Evolutionary conservation across 1,140 invertebrate species (phyloP).

Genomic region (Drosophila mayri): DNA sequence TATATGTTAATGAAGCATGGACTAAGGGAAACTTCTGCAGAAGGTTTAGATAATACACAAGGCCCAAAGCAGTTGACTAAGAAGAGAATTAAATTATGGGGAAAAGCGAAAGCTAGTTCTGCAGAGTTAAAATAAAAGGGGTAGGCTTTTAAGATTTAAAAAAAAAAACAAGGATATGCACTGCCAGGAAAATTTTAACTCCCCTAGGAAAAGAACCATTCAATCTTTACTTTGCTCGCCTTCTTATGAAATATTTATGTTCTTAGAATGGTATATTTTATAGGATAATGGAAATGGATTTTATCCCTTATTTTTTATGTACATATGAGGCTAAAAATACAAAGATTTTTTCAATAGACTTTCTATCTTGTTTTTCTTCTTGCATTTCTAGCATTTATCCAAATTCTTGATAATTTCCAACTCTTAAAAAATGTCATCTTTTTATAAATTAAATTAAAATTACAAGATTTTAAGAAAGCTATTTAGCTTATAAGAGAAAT

Average conservation of each 20-base stretch:
- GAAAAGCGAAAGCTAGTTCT: constrained; percentile 9
- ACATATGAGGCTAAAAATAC: not conserved
- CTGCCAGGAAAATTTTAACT: constrained; percentile 1
- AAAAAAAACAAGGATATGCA: not conserved
- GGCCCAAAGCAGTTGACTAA: not conserved
- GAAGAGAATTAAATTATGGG: constrained; percentile 20
- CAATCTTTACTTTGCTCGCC: not conserved
- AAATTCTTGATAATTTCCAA: not conserved
- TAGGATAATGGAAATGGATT: not conserved
- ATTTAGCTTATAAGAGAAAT: not conserved
- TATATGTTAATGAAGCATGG: constrained; percentile 39
- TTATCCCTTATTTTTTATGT: not conserved
- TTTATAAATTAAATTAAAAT: not conserved
- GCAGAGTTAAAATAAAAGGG: not conserved
- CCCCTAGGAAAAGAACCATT: not conserved
- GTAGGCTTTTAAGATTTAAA: not conserved
- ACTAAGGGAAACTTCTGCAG: constrained; percentile 24
- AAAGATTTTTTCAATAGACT: no score
- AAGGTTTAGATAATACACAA: not conserved
- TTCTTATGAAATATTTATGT: constrained; percentile 1
- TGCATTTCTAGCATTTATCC: not conserved
- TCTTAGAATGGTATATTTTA: not conserved
- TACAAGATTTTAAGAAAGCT: not conserved
- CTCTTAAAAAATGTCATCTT: not conserved
- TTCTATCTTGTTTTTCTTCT: not conserved